Percentiles rank a stretch among this genome's conserved stretches.
phyloP scores from a whole-genome alignment of 2,797 vertebrate species.

The Lophotriccus pileatus region DNA sequence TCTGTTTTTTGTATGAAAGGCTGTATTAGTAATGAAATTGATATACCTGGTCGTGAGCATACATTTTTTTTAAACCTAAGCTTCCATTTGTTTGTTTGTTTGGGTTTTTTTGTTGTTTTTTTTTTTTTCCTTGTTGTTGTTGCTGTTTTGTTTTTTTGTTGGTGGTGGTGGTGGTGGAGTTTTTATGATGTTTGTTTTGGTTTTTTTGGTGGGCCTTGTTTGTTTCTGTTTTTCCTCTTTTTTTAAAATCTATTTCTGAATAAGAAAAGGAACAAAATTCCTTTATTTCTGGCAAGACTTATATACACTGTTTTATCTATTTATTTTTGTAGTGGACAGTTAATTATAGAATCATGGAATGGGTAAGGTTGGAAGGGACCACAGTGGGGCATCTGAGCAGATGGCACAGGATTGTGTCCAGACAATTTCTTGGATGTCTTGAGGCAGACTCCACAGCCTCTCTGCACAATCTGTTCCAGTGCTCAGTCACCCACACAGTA shows the following conservation, averaged over 20 bases:
- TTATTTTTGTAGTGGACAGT: background rate
- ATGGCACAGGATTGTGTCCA: background rate
- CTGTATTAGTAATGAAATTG: background rate
- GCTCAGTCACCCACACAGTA: no score
- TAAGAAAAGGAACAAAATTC: background rate
- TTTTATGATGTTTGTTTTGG: background rate
- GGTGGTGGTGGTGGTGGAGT: no score
- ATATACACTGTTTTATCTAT: background rate
- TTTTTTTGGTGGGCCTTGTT: background rate
- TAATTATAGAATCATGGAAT: background rate
- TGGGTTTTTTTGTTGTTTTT: no score
- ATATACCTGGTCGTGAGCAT: background rate
- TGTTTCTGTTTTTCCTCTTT: background rate
- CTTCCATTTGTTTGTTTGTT: rapidly evolving
- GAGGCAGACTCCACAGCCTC: background rate
- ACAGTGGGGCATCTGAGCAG: background rate
- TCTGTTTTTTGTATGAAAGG: background rate
- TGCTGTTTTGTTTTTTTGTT: no score
- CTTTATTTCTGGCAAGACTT: background rate
- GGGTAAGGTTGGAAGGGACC: background rate
- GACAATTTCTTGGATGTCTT: background rate
- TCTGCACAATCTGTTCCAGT: no score
- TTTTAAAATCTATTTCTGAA: background rate
- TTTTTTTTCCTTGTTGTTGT: no score
- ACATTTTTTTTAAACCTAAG: background rate